A percentile compares a stretch with the other conserved stretches of the same genome.
Evolutionary conservation across 2,113 vertebrate species (phyloP).

Genomic region (Scolopax mira): DNA sequence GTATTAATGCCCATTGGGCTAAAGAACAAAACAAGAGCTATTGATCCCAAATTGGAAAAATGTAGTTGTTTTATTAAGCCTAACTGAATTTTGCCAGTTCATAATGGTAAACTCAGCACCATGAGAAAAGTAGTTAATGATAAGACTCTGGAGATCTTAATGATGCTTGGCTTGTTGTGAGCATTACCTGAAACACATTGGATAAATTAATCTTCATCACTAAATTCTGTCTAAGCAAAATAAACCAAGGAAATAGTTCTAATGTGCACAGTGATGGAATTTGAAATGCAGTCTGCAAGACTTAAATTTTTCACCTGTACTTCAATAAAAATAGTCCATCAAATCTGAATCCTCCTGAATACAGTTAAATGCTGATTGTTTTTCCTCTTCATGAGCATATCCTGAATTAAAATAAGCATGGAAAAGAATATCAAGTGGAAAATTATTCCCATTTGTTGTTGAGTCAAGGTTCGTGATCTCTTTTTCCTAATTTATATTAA

Average conservation of each 20-base stretch:
- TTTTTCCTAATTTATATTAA: background rate
- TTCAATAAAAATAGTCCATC: background rate
- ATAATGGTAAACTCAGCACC: background rate
- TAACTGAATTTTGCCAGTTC: background rate
- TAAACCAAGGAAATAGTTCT: background rate
- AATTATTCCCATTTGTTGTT: background rate
- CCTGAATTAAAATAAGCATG: background rate
- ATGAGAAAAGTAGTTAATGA: slow-evolving; percentile 26
- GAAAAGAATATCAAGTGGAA: background rate
- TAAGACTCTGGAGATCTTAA: slow-evolving; percentile 26
- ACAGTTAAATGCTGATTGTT: background rate
- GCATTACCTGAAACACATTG: slow-evolving; percentile 17
- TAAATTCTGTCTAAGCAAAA: slow-evolving; percentile 24
- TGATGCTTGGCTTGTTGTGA: slow-evolving; percentile 31
- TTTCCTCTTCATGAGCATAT: background rate
- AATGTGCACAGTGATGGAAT: background rate
- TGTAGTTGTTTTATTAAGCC: background rate
- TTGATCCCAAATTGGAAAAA: slow-evolving; percentile 32
- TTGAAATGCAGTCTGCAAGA: background rate
- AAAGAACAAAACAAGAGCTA: slow-evolving; percentile 21
- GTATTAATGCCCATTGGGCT: slow-evolving; percentile 6
- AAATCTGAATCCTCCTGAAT: background rate
- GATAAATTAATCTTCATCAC: slow-evolving; percentile 50
- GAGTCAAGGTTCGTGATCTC: background rate
- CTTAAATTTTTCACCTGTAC: background rate